phyloP scores from a whole-genome alignment of 2,797 vertebrate species.

The Dendrocincla fuliginosa region DNA sequence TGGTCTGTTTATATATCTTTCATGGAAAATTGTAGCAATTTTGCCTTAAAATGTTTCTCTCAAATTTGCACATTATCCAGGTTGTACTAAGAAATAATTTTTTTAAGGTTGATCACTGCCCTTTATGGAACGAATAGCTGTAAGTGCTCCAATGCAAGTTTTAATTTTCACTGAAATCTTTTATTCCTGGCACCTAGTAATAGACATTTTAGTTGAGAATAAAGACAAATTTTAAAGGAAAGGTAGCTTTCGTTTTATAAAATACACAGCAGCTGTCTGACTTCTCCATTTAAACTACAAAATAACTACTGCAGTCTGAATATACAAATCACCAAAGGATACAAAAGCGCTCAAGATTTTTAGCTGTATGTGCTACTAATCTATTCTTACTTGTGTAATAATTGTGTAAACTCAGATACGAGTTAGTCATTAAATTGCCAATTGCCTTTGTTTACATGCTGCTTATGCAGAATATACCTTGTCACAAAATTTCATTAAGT shows the following conservation, averaged over 20 bases:
- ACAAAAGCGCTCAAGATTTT: background rate
- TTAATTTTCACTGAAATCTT: conserved; percentile 52
- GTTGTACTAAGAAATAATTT: background rate
- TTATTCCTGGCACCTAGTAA: conserved; percentile 60
- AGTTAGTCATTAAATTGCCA: background rate
- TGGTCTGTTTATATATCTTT: background rate
- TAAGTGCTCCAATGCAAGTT: background rate
- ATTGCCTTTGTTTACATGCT: background rate
- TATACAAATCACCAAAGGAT: conserved; percentile 24
- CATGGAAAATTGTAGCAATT: background rate
- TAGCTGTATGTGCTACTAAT: conserved; percentile 19
- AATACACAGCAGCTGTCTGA: conserved; percentile 69
- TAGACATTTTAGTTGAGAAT: conserved; percentile 65
- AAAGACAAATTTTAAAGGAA: conserved; percentile 72
- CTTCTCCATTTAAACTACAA: conserved; percentile 50
- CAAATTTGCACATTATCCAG: background rate
- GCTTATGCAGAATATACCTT: background rate
- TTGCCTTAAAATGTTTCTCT: background rate
- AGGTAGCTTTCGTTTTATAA: conserved; percentile 66
- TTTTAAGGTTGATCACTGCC: background rate
- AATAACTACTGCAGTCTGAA: conserved; percentile 16
- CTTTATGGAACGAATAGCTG: background rate
- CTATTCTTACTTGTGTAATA: conserved; percentile 23
- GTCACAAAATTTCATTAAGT: background rate
- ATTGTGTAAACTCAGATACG: background rate